Base-by-base conservation (phyloP, 1,140 invertebrate genomes). In the Chionoecetes opilio region DNA sequence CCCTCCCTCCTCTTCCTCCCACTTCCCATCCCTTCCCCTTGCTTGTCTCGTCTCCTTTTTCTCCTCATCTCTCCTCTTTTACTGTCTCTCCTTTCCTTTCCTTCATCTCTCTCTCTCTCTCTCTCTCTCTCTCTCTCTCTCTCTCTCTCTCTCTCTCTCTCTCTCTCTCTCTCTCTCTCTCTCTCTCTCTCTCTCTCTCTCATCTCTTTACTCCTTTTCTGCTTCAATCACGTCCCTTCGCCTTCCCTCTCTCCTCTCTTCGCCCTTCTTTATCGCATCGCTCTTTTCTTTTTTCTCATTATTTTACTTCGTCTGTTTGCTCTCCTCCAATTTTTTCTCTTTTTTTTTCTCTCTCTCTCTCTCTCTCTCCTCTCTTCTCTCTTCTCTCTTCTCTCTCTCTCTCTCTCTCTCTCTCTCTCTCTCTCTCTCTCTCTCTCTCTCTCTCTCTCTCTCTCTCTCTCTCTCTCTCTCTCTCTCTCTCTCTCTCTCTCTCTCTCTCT, bases 111-210 rank as follows among this genome's bases (percentile, higher is more conserved):
- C 46, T 53, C 21, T 85, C 84, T 85, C 46, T 53, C 46, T 53
- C 46, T 53, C 46, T 53, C 46, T 53, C 46, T 53, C 46, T 53
- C 46, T 53, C 46, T 53, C 46, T 53, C 46, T 53, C 46, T 53
- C 46, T 53, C 46, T 53, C 46, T 53, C 46, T 53, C 46, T 53
- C 46, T 53, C 46, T 53, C 46, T 53, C 46, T 53, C 46, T 53
- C 46, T 53, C 46, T 53, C 84, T 85, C 84, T 85, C 84, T 85
- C 84, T 85, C 84, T 85, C 84, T 85, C 84, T 85, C 84, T 85
- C 84, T 85, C 84, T 85, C 84, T 85, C 84, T 85, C 84, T 85
- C 84, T 35, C 84, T 53, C 46, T 53, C 46, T 53, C 46, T 53
- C 46, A 41, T 53, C 46, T 53, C 46, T 14, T 41, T 41, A 41